phyloP scores from a whole-genome alignment of 2,113 vertebrate genomes.

The Eupsittula cactorum region DNA sequence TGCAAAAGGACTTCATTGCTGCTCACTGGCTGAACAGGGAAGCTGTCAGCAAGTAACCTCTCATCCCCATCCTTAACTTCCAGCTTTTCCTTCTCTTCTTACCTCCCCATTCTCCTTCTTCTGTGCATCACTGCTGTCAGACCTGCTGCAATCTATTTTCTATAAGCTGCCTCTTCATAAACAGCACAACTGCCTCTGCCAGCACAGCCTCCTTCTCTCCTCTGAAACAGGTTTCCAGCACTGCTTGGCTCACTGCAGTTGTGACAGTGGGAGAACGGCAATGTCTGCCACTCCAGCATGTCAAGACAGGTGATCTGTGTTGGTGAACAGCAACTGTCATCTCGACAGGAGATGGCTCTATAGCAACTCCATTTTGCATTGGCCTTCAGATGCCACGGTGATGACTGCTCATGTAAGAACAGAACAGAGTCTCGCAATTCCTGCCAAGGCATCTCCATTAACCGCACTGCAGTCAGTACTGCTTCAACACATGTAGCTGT shows the following conservation, averaged over 20 bases:
- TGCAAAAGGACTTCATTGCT: neutral
- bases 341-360: neutral
- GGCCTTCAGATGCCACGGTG: neutral
- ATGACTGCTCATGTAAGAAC: neutral
- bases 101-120: neutral
- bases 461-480: accelerated
- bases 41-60: neutral
- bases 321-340: neutral
- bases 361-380: neutral
- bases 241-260: neutral
- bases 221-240: neutral
- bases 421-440: accelerated
- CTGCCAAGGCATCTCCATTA: neutral
- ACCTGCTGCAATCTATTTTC: neutral
- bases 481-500: neutral
- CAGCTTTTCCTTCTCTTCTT: neutral
- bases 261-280: accelerated
- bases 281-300: neutral
- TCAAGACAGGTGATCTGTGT: neutral
- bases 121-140: neutral
- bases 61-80: neutral
- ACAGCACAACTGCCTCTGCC: neutral
- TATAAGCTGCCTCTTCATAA: neutral
- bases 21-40: accelerated
- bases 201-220: neutral